A percentile compares a stretch with the other conserved stretches of the same genome.
Evolutionary conservation across 1,140 invertebrate species (phyloP).

Genomic region (Drosophila guanche): DNA sequence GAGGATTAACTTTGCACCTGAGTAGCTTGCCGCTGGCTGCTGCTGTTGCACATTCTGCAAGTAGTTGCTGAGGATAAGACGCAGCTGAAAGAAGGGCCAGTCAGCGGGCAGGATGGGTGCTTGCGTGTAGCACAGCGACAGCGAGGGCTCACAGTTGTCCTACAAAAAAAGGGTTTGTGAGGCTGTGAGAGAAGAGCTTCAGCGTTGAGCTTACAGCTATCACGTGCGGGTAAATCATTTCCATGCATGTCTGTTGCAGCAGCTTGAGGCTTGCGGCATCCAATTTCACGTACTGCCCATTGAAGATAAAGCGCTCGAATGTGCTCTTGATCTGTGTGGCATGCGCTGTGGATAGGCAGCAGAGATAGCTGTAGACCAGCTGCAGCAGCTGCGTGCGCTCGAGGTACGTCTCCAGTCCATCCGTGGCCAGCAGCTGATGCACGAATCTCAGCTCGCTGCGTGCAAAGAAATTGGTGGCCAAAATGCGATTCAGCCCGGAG

Average conservation of each 20-base stretch:
- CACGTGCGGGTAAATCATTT: slow-evolving; percentile 71
- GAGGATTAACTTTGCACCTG: slow-evolving; percentile 41
- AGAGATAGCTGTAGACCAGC: slow-evolving; percentile 72
- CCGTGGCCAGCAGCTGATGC: slow-evolving; percentile 64
- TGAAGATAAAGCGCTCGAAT: slow-evolving; percentile 74
- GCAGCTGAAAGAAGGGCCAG: slow-evolving; percentile 79
- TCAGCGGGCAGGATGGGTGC: slow-evolving; percentile 66
- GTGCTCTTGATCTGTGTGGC: slow-evolving; percentile 69
- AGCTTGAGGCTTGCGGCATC: slow-evolving; percentile 50
- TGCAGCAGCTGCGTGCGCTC: slow-evolving; percentile 58
- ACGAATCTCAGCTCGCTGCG: slow-evolving; percentile 73
- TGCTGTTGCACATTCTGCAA: slow-evolving; percentile 74
- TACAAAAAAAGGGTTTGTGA: slow-evolving; percentile 15
- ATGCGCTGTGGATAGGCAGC: slow-evolving; percentile 63
- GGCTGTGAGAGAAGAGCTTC: background rate
- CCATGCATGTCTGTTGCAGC: slow-evolving; percentile 61
- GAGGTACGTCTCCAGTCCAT: slow-evolving; percentile 63
- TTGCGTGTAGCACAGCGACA: slow-evolving; percentile 64
- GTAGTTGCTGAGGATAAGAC: slow-evolving; percentile 72
- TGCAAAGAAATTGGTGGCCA: slow-evolving; percentile 75
- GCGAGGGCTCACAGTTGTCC: slow-evolving; percentile 69
- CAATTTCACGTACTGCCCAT: slow-evolving; percentile 55
- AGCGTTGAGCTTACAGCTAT: slow-evolving; percentile 58
- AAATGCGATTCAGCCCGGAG: slow-evolving; percentile 49
- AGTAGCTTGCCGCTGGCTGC: slow-evolving; percentile 51